Evolutionary conservation across 1,140 invertebrate genomes (phyloP).

Genomic region (Fopius arisanus): DNA sequence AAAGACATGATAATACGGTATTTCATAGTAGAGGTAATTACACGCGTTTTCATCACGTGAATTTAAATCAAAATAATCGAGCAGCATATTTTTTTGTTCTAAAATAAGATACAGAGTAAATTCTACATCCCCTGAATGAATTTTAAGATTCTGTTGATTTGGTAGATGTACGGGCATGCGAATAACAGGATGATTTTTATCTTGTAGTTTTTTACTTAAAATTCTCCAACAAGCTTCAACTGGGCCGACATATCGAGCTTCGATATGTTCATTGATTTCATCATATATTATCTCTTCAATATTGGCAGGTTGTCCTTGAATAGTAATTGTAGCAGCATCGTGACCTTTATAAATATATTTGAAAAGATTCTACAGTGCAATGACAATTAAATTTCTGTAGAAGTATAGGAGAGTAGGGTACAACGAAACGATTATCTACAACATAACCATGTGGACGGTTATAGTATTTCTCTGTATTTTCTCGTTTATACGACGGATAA

Average conservation of each 20-base stretch:
- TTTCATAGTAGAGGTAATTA: not conserved
- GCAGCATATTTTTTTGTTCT: not conserved
- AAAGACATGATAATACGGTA: not conserved
- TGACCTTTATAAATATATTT: not conserved
- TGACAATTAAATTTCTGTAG: not conserved
- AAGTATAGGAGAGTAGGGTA: conserved; percentile 34
- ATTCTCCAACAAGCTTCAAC: not conserved
- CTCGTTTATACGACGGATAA: too few species aligned
- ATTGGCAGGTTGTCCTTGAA: too few species aligned
- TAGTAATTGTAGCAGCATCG: not conserved
- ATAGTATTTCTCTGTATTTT: too few species aligned
- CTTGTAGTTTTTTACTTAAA: not conserved
- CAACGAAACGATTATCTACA: conserved; percentile 42
- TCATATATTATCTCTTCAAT: not conserved
- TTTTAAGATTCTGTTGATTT: too few species aligned
- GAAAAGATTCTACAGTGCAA: not conserved
- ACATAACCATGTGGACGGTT: too few species aligned
- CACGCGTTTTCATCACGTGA: not conserved
- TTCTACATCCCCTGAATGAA: too few species aligned
- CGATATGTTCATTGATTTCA: not conserved
- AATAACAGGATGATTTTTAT: not conserved
- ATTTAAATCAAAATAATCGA: not conserved
- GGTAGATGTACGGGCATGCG: too few species aligned
- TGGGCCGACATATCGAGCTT: not conserved
- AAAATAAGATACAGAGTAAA: not conserved